Evolutionary conservation across 2,888 invertebrate genomes (phyloP), one percentile per base, ranked within the genome.

Genomic region (Gari tellinella): DNA sequence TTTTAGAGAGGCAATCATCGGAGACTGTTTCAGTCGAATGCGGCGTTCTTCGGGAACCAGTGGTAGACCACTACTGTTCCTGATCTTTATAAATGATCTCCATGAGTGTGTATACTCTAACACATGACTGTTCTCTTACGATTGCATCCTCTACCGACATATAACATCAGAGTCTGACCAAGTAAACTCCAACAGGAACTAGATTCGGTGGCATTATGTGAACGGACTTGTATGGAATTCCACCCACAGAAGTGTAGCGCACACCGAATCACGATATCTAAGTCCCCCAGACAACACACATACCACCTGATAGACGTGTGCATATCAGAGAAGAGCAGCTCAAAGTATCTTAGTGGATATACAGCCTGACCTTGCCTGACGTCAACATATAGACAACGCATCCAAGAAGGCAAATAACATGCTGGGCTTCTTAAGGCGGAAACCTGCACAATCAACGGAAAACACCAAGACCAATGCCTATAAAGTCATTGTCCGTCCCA

Each of bases 191-290:
- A 10, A 46, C n/a, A n/a, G n/a, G 17, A 17, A 19, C 14, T 48
- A 38, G 10, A 41, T 25, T 17, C 61, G 55, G 68, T n/a, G n/a
- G n/a, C n/a, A n/a, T n/a, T n/a, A n/a, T n/a, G n/a, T n/a, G n/a
- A n/a, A n/a, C n/a, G n/a, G n/a, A n/a, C n/a, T n/a, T 19, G 49
- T 23, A 49, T 49, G 49, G 49, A 49, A 19, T 49, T 49, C 21
- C 68, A 68, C 41, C 55, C 68, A 2, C 55, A 68, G 19, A 68
- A 68, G 26, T 68, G 68, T 40, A 68, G 61, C 45, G 55, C 48
- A 7, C 31, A 61, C 21, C 53, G 55, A 15, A 40, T 68, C 3
- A 48, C 60, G 10, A 68, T 46, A 55, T 52, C 68, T 2, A 60
- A 19, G 23, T 40, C 52, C 15, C 68, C 60, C 15, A 21, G 15